These are phyloP conservation scores for Pyrgilauda ruficollis DNA, from an alignment of 2,113 vertebrate genomes.

Conservation along the genomic window DNA sequence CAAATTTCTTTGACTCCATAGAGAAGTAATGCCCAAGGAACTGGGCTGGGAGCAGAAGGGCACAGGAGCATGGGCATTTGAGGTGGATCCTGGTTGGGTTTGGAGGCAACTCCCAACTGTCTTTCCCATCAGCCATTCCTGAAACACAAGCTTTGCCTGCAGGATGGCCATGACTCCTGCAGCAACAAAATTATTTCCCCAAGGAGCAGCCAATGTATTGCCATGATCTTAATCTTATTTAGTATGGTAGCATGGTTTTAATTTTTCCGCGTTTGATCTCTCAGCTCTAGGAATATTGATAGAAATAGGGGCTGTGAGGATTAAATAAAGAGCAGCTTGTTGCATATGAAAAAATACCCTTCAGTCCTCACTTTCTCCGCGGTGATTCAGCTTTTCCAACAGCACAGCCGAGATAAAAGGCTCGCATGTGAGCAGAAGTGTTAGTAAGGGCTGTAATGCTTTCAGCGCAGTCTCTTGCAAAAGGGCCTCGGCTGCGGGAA, in stretches of 20 bases:
- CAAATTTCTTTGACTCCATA: conserved; percentile 1
- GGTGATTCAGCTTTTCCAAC: conserved; percentile 45
- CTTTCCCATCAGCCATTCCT: background rate
- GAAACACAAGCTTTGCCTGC: background rate
- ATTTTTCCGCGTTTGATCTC: conserved; percentile 53
- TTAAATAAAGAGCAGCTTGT: conserved; percentile 31
- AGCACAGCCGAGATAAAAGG: conserved; percentile 10
- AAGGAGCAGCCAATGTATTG: conserved; percentile 19
- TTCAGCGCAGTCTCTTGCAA: background rate
- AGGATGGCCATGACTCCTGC: background rate
- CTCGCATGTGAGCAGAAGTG: background rate
- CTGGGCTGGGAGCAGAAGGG: background rate
- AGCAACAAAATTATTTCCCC: conserved; percentile 24
- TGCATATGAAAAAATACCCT: background rate
- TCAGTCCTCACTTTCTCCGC: background rate
- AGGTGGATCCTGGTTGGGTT: background rate
- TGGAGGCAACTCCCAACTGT: too few relatives aligned
- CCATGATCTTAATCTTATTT: conserved; percentile 50
- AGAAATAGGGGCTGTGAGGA: conserved; percentile 35
- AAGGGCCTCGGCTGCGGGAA: background rate
- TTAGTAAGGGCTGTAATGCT: background rate
- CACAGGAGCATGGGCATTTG: rapidly evolving
- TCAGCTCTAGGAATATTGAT: background rate
- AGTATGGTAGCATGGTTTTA: conserved; percentile 45
- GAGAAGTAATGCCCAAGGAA: background rate